Evolutionary conservation across 2,888 invertebrate genomes (phyloP), one percentile per base, ranked within the genome.

Genomic region (Idaea dimidiata): DNA sequence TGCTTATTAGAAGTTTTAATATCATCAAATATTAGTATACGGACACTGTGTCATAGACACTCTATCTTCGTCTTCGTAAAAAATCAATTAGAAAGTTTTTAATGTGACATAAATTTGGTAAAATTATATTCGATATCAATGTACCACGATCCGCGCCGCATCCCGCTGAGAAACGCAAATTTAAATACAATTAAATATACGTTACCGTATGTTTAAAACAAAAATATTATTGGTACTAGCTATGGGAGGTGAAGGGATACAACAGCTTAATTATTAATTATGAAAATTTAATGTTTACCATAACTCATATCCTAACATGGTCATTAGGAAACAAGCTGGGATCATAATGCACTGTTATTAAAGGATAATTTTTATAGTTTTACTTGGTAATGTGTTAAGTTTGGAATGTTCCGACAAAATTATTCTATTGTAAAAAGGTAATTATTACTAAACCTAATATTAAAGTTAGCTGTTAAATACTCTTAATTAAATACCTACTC

Each of bases 151-250:
- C 81, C 81, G 83, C 78, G 83, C 75, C 73, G 81, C 75, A 17
- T 79, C 88, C 86, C 79, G 82, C 77, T 64, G 89, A 58, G 86
- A 78, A 77, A 78, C 78, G 83, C 84, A 86, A 87, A 88, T 86
- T 83, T 79, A 85, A 84, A 81, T 80, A 74, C 78, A 85, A 87
- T 88, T 83, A 86, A 78, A 64, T 70, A 71, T 64, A 74, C 67
- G 80, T 84, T 80, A 87, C 66, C 78, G 68, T 79, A 79, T 77
- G 80, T 76, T 74, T 56, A 17, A 56, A 18, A 43, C 14, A 14
- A 43, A 14, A 43, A 43, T 43, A 43, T 43, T 43, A 43, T 43
- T 61, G 16, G 8, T 18, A 17, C 56, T 17, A 63, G 55, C 67
- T 63, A 62, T 66, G 55, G 66, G 63, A 67, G 64, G 60, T 59